A percentile compares a stretch with the other conserved stretches of the same genome.
phyloP scores from a whole-genome alignment of 1,140 invertebrate species.

The Drosophila elegans region DNA sequence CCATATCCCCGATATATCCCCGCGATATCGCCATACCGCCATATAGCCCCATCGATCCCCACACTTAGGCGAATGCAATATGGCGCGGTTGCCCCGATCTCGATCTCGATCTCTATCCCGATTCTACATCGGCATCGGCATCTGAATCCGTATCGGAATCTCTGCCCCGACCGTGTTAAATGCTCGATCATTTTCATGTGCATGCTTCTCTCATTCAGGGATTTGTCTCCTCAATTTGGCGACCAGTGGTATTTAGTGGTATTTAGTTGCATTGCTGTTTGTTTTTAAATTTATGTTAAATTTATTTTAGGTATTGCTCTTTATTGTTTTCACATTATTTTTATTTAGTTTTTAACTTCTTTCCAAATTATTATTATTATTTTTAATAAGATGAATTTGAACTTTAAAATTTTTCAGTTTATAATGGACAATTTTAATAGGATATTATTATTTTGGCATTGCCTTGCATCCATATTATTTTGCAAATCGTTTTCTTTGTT shows the following conservation, averaged over 20 bases:
- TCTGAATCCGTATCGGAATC: slow-evolving; percentile 53
- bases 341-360: neutral
- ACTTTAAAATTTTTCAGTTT: no score
- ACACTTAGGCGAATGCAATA: slow-evolving; percentile 51
- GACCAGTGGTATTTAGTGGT: slow-evolving; percentile 9
- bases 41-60: slow-evolving; percentile 9
- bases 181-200: slow-evolving; percentile 71
- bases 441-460: no score
- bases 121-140: slow-evolving; percentile 37
- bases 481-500: neutral
- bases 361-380: neutral
- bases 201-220: slow-evolving; percentile 26
- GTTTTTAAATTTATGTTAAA: neutral
- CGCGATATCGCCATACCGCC: neutral
- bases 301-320: neutral
- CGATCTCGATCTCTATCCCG: slow-evolving; percentile 14
- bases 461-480: no score
- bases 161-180: slow-evolving; percentile 69
- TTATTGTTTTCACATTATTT: neutral
- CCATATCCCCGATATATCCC: neutral
- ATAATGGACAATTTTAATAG: no score
- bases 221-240: slow-evolving; percentile 22
- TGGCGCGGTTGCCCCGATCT: slow-evolving; percentile 42
- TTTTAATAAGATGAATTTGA: no score
- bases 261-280: slow-evolving; percentile 5